These are phyloP conservation scores for Glaucomys volans DNA, from an alignment of 2,113 vertebrate species.

Conservation along the genomic window DNA sequence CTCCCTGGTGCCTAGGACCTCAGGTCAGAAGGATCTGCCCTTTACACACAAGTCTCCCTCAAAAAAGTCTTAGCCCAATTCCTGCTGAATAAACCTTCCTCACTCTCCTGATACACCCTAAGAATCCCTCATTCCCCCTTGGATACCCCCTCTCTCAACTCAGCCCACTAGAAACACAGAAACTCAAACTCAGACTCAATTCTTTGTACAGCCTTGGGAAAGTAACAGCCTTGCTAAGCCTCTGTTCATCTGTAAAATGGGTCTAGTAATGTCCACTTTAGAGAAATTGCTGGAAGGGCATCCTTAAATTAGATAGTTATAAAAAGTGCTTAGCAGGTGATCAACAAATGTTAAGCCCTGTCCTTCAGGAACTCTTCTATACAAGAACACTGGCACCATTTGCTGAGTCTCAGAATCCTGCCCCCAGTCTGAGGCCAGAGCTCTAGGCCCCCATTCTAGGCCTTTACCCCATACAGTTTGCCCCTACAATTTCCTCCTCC, in stretches of 20 bases:
- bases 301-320: slow-evolving; percentile 48
- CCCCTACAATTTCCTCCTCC: neutral
- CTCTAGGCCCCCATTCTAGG: neutral
- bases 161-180: slow-evolving; percentile 27
- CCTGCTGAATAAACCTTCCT: neutral
- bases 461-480: neutral
- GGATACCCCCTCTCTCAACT: neutral
- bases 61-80: neutral
- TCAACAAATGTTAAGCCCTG: neutral
- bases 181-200: slow-evolving; percentile 44
- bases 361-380: slow-evolving; percentile 5
- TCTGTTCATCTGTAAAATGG: slow-evolving; percentile 63
- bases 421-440: neutral
- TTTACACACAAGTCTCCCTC: slow-evolving; percentile 19
- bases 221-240: slow-evolving; percentile 15
- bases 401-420: slow-evolving; percentile 6
- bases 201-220: neutral
- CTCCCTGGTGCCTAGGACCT: neutral
- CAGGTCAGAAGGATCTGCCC: neutral
- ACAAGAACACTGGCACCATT: neutral
- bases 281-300: neutral
- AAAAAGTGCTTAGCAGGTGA: slow-evolving; percentile 48
- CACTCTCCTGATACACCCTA: neutral
- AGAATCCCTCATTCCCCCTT: neutral
- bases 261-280: neutral